Conservation (phyloP, 1,140 invertebrate genomes). For the Pantala flavescens region DNA sequence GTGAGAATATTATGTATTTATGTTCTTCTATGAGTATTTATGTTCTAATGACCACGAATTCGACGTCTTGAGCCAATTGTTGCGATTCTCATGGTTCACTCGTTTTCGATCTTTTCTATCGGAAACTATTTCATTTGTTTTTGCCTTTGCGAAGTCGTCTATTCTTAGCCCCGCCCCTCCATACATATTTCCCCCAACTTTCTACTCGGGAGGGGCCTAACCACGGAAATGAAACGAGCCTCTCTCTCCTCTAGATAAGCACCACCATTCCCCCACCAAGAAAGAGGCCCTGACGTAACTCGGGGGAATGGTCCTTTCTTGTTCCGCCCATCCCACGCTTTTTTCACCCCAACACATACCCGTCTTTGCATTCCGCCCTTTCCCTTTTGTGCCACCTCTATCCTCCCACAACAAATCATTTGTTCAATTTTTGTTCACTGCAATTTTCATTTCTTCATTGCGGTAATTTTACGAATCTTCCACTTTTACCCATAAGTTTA, state of each 20-base stretch:
- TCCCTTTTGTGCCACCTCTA: neutral
- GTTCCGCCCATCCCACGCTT: neutral
- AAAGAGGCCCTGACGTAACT: constrained; percentile 18
- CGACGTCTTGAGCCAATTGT: too few species aligned
- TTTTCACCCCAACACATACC: neutral
- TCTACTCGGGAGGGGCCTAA: neutral
- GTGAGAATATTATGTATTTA: too few species aligned
- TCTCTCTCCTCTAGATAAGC: neutral
- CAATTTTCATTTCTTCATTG: too few species aligned
- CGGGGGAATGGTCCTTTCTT: constrained; percentile 3
- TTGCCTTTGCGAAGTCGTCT: neutral
- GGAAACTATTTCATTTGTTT: too few species aligned
- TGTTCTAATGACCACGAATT: too few species aligned
- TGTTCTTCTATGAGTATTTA: too few species aligned
- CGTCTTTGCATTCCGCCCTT: neutral
- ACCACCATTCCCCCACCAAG: neutral
- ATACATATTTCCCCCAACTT: constrained; percentile 6
- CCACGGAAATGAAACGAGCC: constrained; percentile 25
- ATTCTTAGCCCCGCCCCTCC: neutral
- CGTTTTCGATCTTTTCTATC: too few species aligned
- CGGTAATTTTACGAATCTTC: too few species aligned
- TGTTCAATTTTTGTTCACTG: too few species aligned
- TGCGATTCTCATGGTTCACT: too few species aligned
- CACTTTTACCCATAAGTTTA: too few species aligned
- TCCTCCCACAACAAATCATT: too few species aligned